These are phyloP conservation scores for Plectropomus leopardus DNA, from an alignment of 2,113 vertebrate species.

Conservation along the genomic window DNA sequence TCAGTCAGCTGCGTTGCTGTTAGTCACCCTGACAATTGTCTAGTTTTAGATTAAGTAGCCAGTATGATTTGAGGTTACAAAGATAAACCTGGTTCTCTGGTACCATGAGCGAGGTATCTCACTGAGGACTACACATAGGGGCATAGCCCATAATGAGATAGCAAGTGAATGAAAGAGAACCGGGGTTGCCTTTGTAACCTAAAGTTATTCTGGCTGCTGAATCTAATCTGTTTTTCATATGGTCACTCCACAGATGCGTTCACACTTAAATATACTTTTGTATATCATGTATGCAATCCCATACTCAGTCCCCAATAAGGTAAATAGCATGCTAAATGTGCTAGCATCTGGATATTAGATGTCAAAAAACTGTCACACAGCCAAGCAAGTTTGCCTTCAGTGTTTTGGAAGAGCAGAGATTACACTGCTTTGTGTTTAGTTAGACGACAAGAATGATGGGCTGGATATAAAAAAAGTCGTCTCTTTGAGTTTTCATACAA, in stretches of 20 bases:
- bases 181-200: too few relatives aligned
- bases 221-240: not conserved
- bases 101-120: too few relatives aligned
- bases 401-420: slow-evolving; percentile 43
- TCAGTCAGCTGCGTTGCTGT: slow-evolving; percentile 7
- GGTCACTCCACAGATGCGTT: slow-evolving; percentile 3
- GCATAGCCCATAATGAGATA: too few relatives aligned
- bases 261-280: not conserved
- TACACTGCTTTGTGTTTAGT: slow-evolving; percentile 36
- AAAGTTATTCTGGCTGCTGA: too few relatives aligned
- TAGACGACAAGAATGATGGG: slow-evolving; percentile 37
- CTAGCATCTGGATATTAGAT: slow-evolving; percentile 10
- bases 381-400: slow-evolving; percentile 2
- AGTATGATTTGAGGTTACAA: too few relatives aligned
- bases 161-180: too few relatives aligned
- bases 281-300: slow-evolving; percentile 19
- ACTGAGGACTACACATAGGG: too few relatives aligned
- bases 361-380: not conserved
- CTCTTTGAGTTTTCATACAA: slow-evolving; percentile 70
- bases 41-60: slow-evolving; percentile 10
- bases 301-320: not conserved
- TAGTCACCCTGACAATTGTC: slow-evolving; percentile 6
- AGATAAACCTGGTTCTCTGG: too few relatives aligned
- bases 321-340: slow-evolving; percentile 28
- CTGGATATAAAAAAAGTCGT: slow-evolving; percentile 37